Conservation (phyloP, 2,888 invertebrate genomes). For the Harpalus rufipes region DNA sequence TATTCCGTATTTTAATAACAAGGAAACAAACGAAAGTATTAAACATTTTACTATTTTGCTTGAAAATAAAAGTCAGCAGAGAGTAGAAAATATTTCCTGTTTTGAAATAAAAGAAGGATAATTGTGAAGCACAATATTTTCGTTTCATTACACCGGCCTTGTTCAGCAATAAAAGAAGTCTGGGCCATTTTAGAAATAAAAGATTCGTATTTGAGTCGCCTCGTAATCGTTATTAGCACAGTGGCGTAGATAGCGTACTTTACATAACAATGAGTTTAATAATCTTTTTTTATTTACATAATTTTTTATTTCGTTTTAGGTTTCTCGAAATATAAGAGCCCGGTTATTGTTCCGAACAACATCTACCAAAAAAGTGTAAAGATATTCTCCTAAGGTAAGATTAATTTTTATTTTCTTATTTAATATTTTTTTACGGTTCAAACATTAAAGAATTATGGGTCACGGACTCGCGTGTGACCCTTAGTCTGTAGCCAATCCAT, state of each 20-base stretch:
- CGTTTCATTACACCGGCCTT: slow-evolving; percentile 25
- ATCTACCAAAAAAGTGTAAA: no score
- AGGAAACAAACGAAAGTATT: neutral
- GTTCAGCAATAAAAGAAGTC: slow-evolving; percentile 11
- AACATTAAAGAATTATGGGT: no score
- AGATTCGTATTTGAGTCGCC: slow-evolving; percentile 16
- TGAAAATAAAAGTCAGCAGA: slow-evolving; percentile 1
- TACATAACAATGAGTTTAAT: neutral
- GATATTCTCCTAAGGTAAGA: no score
- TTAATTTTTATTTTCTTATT: no score
- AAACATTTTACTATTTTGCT: slow-evolving; percentile 13
- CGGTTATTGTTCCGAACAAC: no score
- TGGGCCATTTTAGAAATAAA: slow-evolving; percentile 24
- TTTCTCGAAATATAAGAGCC: no score
- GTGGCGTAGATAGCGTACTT: neutral
- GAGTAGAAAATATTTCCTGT: slow-evolving; percentile 26
- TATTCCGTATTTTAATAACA: slow-evolving; percentile 34
- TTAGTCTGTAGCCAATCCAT: no score
- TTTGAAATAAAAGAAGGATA: slow-evolving; percentile 6
- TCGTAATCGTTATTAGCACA: slow-evolving; percentile 9
- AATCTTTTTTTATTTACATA: neutral
- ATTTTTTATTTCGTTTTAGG: no score
- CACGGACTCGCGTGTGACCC: no score
- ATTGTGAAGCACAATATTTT: slow-evolving; percentile 20
- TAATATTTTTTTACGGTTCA: no score